These are phyloP conservation scores for Nasonia vitripennis DNA, from an alignment of 1,140 invertebrate genomes.

Conservation along the genomic window DNA sequence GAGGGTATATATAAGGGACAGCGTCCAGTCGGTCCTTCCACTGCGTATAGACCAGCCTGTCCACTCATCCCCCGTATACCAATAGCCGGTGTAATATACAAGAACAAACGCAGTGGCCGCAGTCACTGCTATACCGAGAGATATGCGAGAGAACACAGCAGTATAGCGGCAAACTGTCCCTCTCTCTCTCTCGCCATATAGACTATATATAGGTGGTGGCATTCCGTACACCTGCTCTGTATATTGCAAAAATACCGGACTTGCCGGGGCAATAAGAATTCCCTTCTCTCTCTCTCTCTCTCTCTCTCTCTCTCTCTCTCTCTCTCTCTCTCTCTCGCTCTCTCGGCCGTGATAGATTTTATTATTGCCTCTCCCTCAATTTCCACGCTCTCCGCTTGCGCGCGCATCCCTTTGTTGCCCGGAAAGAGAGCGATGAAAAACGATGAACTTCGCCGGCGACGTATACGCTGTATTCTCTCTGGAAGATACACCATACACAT, in stretches of 20 bases:
- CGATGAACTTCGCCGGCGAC: conserved; percentile 2
- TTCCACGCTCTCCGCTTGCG: conserved; percentile 47
- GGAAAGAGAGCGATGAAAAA: conserved; percentile 30
- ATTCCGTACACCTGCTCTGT: conserved; percentile 73
- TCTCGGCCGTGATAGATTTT: conserved; percentile 64
- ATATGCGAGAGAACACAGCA: background rate
- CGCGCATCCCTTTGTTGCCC: background rate
- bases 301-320: conserved; percentile 59
- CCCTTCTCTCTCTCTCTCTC: conserved; percentile 64
- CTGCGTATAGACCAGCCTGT: background rate
- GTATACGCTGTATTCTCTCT: background rate
- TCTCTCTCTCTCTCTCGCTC: conserved; percentile 60
- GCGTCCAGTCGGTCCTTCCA: background rate
- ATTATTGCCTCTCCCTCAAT: conserved; percentile 66
- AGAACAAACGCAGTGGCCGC: background rate
- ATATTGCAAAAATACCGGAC: conserved; percentile 74
- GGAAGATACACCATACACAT: background rate
- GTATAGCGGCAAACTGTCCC: background rate
- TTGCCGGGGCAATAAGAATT: conserved; percentile 72
- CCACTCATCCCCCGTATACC: background rate
- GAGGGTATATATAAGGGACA: background rate
- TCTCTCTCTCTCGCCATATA: background rate
- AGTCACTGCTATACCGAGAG: background rate
- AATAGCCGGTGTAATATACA: background rate
- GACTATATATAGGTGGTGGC: conserved; percentile 47